These are phyloP conservation scores for Microplitis mediator DNA, from an alignment of 1,140 invertebrate genomes.

Conservation along the genomic window DNA sequence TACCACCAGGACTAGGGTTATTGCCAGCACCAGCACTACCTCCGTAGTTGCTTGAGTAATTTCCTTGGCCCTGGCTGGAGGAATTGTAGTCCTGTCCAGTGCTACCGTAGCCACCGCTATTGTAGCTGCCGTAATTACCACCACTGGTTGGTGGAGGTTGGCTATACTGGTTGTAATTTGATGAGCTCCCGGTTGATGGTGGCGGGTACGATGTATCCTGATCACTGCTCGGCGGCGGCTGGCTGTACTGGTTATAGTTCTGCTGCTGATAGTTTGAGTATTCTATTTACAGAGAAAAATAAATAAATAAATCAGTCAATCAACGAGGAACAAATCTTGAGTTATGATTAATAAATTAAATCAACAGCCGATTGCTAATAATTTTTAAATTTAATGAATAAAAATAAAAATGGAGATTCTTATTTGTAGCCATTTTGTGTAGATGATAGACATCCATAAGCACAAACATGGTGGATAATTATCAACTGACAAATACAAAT, in stretches of 20 bases:
- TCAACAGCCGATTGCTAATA: neutral
- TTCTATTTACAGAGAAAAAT: constrained; percentile 40
- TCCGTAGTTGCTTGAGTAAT: constrained; percentile 56
- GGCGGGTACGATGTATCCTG: constrained; percentile 55
- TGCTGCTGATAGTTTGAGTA: constrained; percentile 59
- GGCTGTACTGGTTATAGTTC: constrained; percentile 54
- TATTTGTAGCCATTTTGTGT: neutral
- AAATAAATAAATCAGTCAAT: neutral
- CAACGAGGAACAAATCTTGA: neutral
- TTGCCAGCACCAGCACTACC: constrained; percentile 54
- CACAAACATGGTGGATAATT: too few species aligned
- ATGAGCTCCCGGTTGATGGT: constrained; percentile 43
- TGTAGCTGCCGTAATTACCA: constrained; percentile 51
- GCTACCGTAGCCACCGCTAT: constrained; percentile 40
- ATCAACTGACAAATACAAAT: too few species aligned
- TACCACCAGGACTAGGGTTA: constrained; percentile 44
- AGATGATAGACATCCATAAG: too few species aligned
- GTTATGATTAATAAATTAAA: too few species aligned
- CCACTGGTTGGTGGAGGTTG: constrained; percentile 54
- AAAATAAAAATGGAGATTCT: constrained; percentile 8
- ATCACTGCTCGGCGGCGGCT: constrained; percentile 44
- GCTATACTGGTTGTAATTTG: constrained; percentile 50
- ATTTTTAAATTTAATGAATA: neutral
- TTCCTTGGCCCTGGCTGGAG: constrained; percentile 43
- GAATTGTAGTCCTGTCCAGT: constrained; percentile 50